Evolutionary conservation across 1,140 invertebrate species (phyloP).

Genomic region (Bombus sylvicola): DNA sequence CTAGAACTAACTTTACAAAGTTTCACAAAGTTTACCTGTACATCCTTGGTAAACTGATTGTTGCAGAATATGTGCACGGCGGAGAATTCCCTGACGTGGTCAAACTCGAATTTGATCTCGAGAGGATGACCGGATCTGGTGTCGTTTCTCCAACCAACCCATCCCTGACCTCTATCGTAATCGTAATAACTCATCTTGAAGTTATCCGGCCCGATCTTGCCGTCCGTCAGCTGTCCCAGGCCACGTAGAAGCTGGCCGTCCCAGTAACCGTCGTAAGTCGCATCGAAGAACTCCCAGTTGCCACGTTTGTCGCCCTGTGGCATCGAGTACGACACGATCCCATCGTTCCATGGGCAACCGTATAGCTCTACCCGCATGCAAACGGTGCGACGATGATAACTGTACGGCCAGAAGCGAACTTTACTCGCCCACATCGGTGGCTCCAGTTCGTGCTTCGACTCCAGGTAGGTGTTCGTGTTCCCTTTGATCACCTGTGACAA

Average conservation of each 20-base stretch:
- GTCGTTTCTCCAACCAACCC: slow-evolving; percentile 97
- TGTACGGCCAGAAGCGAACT: slow-evolving; percentile 92
- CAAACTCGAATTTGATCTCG: slow-evolving; percentile 94
- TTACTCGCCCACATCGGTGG: slow-evolving; percentile 91
- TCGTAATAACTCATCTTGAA: slow-evolving; percentile 88
- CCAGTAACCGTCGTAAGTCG: slow-evolving; percentile 95
- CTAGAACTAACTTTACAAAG: neutral
- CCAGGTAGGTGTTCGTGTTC: slow-evolving; percentile 92
- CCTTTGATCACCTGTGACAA: slow-evolving; percentile 88
- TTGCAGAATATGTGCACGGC: slow-evolving; percentile 92
- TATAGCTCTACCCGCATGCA: slow-evolving; percentile 94
- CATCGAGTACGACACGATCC: slow-evolving; percentile 81
- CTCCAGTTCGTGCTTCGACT: slow-evolving; percentile 89
- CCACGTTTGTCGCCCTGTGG: slow-evolving; percentile 91
- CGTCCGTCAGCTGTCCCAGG: slow-evolving; percentile 94
- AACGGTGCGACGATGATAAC: slow-evolving; percentile 91
- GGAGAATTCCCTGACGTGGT: slow-evolving; percentile 93
- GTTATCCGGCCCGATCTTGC: slow-evolving; percentile 88
- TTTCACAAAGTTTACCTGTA: slow-evolving; percentile 85
- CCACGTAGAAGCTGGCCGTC: slow-evolving; percentile 88
- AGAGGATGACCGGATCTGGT: slow-evolving; percentile 86
- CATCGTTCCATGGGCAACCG: slow-evolving; percentile 89
- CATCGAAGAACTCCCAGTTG: slow-evolving; percentile 93
- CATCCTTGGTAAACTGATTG: slow-evolving; percentile 91
- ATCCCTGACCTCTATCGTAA: slow-evolving; percentile 87